Base-by-base conservation (phyloP, 2,797 vertebrate species). In the Pangasius sanitwongsei region DNA sequence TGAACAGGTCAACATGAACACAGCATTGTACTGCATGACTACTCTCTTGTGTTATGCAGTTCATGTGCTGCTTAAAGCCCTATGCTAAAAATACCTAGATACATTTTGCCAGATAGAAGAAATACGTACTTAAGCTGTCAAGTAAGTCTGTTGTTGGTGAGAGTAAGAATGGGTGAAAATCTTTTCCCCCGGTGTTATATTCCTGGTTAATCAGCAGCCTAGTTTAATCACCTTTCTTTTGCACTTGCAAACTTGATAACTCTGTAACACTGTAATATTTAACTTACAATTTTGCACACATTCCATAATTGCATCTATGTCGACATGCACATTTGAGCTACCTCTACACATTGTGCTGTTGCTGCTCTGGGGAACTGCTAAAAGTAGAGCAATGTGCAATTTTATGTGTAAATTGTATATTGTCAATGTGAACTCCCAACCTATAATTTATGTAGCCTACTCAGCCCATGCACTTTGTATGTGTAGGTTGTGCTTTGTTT, bases 81-180 rank as follows among this genome's bases (percentile, higher is more conserved):
- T 82, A 20, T 61, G 7, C 80, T 37, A 82, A 61, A 61, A 59
- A 84, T 67, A 85, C 23, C 31, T 18, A n/a, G 2, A 28, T 31
- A 78, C 37, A 11, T 85, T 78, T 88, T 31, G 16, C 61, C 37
- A 72, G 20, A 53, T 13, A 59, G 55, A 61, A 9, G 3, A 81
- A 69, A 53, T 55, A 82, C 70, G 59, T 69, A 88, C 59, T 67
- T 88, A 85, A n/a, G 53, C 75, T 74, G 77, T 86, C 84, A 86
- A 69, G 59, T 61, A 83, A 50, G 48, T 31, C 84, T 57, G 31
- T 86, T 75, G 31, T 44, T 72, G 37, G 48, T n/a, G 6, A 61
- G 53, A 74, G 70, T 34, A 34, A 53, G 37, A 83, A 44, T 25
- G 23, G 23, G 16, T 20, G 53, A 28, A 69, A 53, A 44, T 48